A percentile compares a stretch with the other conserved stretches of the same genome.
phyloP scores from a whole-genome alignment of 2,888 invertebrate genomes.

The Strigamia crassipes region DNA sequence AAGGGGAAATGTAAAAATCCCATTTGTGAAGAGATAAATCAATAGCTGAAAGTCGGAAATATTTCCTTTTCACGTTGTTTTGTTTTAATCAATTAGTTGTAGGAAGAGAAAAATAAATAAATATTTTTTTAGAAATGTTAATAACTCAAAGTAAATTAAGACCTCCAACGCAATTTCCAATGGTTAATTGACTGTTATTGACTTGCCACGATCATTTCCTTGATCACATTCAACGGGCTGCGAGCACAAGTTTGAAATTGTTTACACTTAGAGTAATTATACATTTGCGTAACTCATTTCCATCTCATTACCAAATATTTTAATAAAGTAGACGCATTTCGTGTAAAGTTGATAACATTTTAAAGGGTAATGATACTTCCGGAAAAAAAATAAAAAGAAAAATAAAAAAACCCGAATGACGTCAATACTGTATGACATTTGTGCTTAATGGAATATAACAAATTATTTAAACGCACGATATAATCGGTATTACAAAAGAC shows the following conservation, averaged over 20 bases:
- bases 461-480: neutral
- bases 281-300: neutral
- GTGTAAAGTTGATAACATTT: neutral
- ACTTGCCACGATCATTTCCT: neutral
- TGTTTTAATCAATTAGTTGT: no score
- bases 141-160: neutral
- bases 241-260: neutral
- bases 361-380: neutral
- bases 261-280: neutral
- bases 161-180: neutral
- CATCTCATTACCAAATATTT: neutral
- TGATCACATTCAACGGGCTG: neutral
- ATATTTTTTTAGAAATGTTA: neutral
- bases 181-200: neutral
- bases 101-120: neutral
- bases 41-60: neutral
- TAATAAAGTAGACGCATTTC: neutral
- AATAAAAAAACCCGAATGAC: neutral
- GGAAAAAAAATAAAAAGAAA: no score
- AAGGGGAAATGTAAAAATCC: neutral
- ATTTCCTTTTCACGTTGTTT: no score
- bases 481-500: neutral
- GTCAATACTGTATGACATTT: neutral
- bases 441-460: neutral
- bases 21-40: neutral